Evolutionary conservation across 2,113 vertebrate species (phyloP).

Genomic region (Canis aureus): DNA sequence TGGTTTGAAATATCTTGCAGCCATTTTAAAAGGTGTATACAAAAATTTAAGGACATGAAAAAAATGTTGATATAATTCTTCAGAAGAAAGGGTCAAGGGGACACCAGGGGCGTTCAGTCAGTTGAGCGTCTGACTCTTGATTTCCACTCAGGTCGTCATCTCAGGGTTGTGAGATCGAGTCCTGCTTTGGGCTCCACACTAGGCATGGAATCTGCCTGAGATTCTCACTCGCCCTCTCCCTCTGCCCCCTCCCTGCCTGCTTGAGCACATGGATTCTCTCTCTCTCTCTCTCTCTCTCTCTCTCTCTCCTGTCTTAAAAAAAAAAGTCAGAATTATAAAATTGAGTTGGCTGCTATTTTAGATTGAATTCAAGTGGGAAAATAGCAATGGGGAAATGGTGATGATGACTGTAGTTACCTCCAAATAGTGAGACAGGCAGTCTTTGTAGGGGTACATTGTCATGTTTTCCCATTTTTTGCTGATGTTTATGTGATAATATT

Average conservation of each 20-base stretch:
- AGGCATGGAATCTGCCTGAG: neutral
- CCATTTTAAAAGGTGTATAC: neutral
- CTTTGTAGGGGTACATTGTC: neutral
- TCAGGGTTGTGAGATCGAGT: neutral
- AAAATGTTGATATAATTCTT: conserved; percentile 12
- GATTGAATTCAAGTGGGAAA: neutral
- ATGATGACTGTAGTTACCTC: neutral
- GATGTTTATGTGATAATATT: neutral
- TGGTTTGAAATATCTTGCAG: neutral
- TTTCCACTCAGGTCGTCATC: neutral
- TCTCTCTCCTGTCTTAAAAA: neutral
- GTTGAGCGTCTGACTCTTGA: neutral
- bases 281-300: no score
- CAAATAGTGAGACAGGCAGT: neutral
- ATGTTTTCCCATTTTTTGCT: neutral
- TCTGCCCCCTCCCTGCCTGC: neutral
- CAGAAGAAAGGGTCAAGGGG: neutral
- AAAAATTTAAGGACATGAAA: neutral
- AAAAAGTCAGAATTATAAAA: neutral
- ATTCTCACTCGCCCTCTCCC: neutral
- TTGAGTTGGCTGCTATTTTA: neutral
- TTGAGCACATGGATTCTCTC: neutral
- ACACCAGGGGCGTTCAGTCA: neutral
- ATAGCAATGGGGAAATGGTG: neutral
- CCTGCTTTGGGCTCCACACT: neutral